phyloP scores from a whole-genome alignment of 2,797 vertebrate genomes.

The Sparus aurata region DNA sequence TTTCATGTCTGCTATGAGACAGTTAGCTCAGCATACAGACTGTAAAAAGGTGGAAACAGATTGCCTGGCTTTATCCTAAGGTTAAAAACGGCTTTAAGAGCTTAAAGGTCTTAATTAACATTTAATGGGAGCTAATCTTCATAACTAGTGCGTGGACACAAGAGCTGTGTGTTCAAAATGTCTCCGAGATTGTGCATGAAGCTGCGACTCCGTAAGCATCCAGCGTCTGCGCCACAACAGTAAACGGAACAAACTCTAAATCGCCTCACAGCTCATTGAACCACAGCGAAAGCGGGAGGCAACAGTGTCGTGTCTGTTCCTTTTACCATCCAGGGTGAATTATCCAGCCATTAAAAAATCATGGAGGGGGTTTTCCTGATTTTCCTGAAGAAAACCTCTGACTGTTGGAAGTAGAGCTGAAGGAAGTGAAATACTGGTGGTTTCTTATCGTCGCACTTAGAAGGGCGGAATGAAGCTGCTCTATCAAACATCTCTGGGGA shows the following conservation, averaged over 20 bases:
- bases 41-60: not conserved
- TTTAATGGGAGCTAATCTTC: not conserved
- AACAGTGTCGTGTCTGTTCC: not conserved
- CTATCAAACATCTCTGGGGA: constrained; percentile 40
- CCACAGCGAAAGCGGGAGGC: constrained; percentile 23
- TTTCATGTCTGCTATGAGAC: not conserved
- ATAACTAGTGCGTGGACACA: not conserved
- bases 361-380: constrained; percentile 13
- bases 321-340: constrained; percentile 16
- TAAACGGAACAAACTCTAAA: constrained; percentile 10
- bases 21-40: not conserved
- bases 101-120: not conserved
- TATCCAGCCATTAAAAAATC: constrained; percentile 24
- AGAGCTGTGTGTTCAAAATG: not conserved
- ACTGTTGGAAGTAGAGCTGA: constrained; percentile 10
- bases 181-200: not conserved
- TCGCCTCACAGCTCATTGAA: constrained; percentile 45
- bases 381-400: not conserved
- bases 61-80: not conserved
- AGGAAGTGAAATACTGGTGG: constrained; percentile 26
- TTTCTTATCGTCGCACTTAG: constrained; percentile 26
- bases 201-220: constrained; percentile 9
- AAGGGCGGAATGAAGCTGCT: constrained; percentile 18
- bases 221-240: constrained; percentile 24
- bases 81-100: not conserved